Evolutionary conservation across 2,888 invertebrate genomes (phyloP), one percentile per base, ranked within the genome.

Genomic region (Harpalus rubripes): DNA sequence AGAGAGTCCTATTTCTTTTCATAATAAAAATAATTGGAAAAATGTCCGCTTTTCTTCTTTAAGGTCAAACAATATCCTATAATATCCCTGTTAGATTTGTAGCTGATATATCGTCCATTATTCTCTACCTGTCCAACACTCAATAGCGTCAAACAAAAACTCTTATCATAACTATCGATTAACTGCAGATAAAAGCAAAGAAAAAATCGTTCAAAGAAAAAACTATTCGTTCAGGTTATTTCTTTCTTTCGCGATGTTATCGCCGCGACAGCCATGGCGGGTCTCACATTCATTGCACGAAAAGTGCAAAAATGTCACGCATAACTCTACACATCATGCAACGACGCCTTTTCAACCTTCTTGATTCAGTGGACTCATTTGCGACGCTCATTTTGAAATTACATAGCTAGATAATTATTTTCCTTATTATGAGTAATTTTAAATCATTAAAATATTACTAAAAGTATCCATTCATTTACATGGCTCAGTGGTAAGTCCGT

Each of bases 231-330:
- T 76, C 83, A 61, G 82, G 59, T 83, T 83, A 58, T 78, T 78
- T 83, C 59, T 74, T 83, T 83, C 56, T 74, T 56, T 81, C 65
- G 81, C 81, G 81, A 61, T 83, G 32, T 78, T 78, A 78, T 78
- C 78, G 56, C 8, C 58, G n/a, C 72, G 41, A 15, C 72, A 15
- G 18, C 18, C 56, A 81, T 12, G 65, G 72, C 39, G 58, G 68
- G 41, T 81, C 44, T 81, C 52, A 59, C 83, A 81, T 65, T 81
- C 81, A 18, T 76, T 65, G 84, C 84, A 84, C 84, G 84, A 84
- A 84, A 84, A 84, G 63, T 84, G 84, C 84, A 84, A 78, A 84
- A 84, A 79, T 26, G 84, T 78, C 84, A 84, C 78, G 78, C 65
- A 84, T 84, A 78, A 84, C 78, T 61, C 16, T 76, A 74, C 76